A percentile compares a stretch with the other conserved stretches of the same genome.
These are phyloP conservation scores for Hycleus phaleratus DNA, from an alignment of 1,140 invertebrate genomes.

Conservation along the genomic window DNA sequence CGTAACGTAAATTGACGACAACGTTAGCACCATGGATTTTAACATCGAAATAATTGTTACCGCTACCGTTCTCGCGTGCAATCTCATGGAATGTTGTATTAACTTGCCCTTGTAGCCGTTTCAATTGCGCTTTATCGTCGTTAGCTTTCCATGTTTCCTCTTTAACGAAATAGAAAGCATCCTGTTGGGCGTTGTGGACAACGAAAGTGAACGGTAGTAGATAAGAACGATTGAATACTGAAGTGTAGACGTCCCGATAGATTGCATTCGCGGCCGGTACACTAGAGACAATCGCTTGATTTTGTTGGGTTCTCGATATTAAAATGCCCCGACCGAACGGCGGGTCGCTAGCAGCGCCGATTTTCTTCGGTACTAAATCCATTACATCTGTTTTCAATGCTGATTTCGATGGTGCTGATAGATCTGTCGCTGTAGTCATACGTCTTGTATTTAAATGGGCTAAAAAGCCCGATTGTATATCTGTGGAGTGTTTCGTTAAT, in stretches of 20 bases:
- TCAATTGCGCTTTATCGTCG: constrained; percentile 81
- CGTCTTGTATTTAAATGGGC: constrained; percentile 66
- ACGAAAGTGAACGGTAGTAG: constrained; percentile 83
- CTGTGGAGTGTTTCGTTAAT: constrained; percentile 45
- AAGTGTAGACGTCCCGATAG: constrained; percentile 85
- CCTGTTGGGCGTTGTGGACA: constrained; percentile 80
- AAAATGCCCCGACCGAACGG: constrained; percentile 88
- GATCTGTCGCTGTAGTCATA: constrained; percentile 61
- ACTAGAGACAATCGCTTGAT: constrained; percentile 75
- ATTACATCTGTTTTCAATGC: constrained; percentile 66
- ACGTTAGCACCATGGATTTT: constrained; percentile 79
- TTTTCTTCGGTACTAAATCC: constrained; percentile 58
- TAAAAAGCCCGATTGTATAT: constrained; percentile 71
- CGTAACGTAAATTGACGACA: constrained; percentile 79
- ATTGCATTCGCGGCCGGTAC: constrained; percentile 81
- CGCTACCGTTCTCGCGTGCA: constrained; percentile 58
- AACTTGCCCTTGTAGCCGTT: constrained; percentile 79
- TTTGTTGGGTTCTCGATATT: constrained; percentile 69
- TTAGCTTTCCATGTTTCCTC: constrained; percentile 79
- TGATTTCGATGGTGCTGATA: constrained; percentile 65
- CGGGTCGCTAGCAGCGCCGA: constrained; percentile 71
- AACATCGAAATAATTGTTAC: constrained; percentile 66
- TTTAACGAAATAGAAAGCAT: constrained; percentile 94
- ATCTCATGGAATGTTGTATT: constrained; percentile 89
- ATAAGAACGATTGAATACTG: constrained; percentile 86